Conservation (phyloP, 2,113 vertebrate species). For the Pycnonotus jocosus region DNA sequence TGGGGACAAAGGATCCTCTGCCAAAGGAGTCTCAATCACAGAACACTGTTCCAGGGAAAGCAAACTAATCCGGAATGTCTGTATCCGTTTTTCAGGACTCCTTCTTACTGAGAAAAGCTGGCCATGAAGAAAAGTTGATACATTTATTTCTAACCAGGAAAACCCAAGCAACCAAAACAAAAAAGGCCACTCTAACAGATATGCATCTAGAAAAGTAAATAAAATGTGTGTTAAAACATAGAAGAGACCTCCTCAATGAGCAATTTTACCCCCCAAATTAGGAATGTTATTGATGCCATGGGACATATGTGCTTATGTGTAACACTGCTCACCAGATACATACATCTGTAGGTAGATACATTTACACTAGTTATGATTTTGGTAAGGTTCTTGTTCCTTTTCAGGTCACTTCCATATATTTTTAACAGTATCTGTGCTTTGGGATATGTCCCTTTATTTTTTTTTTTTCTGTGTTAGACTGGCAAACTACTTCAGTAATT, state of each 20-base stretch:
- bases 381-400: neutral
- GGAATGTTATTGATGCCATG: neutral
- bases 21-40: neutral
- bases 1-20: neutral
- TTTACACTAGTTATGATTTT: neutral
- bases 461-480: neutral
- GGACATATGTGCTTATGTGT: neutral
- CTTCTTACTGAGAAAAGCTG: neutral
- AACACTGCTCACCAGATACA: neutral
- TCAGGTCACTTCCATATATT: neutral
- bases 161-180: neutral
- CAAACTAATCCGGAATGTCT: neutral
- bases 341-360: neutral
- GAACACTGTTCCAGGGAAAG: neutral
- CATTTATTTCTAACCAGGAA: neutral
- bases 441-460: neutral
- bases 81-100: neutral
- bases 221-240: neutral
- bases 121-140: neutral
- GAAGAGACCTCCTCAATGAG: neutral
- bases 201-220: neutral
- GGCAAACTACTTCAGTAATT: neutral
- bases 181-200: neutral
- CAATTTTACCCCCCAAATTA: neutral
- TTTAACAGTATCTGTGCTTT: neutral